Evolutionary conservation across 2,797 vertebrate genomes (phyloP), one percentile per base, ranked within the genome.

Genomic region (Odontamblyopus rebecca): DNA sequence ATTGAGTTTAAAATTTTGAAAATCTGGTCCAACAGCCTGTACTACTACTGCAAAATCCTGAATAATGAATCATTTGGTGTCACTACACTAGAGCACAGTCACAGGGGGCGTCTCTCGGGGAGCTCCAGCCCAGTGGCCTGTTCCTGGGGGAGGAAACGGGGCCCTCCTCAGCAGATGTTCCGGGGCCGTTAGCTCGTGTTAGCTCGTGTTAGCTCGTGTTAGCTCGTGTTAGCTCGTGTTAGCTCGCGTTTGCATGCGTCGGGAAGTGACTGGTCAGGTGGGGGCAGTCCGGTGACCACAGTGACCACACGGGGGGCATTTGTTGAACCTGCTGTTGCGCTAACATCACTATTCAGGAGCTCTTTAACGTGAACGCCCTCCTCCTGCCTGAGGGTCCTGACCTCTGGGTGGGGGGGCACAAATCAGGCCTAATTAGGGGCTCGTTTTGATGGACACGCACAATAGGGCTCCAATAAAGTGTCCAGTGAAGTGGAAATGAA

Each of bases 151-250:
- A 13, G 56, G 11, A 26, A 26, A 3, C 4, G 9, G 12, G 23
- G 3, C 56, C 26, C 56, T 26, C 56, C 56, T 27, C 79, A 92
- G 76, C 92, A 93, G 91, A 93, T 93, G 91, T 93, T 91, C 82
- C 76, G 78, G 87, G 87, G 85, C 83, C 89, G 74, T 86, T 68
- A 89, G 88, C 89, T 89, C 89, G 85, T 89, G 83, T 89, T 88
- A 83, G 41, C 41, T 13, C 89, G 85, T 89, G 83, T 89, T 87
- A 82, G n/a, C n/a, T n/a, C n/a, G n/a, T n/a, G 74, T 86, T 68
- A 89, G 88, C 89, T 89, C 89, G 85, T 89, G 83, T 89, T 88
- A 83, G 41, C 41, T 13, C 89, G 85, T 89, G 83, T 89, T 87
- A 82, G 23, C 23, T 23, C 23, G 23, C 23, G 23, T 23, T 23